Evolutionary conservation across 2,888 invertebrate genomes (phyloP), one percentile per base, ranked within the genome.

Genomic region (Spisula subtruncata): DNA sequence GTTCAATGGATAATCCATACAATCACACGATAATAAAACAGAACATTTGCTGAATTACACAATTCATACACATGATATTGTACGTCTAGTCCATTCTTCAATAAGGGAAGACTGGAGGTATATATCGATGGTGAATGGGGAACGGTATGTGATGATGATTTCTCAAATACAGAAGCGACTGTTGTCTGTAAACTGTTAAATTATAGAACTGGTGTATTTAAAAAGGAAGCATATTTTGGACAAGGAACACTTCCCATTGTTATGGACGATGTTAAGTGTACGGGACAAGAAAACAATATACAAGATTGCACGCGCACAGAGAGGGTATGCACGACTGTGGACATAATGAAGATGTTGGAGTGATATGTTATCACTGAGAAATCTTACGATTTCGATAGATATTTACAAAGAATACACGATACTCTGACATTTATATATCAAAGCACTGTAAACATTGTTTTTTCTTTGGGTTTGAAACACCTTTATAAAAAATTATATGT

Each of bases 341-440:
- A 14, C 82, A 82, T 32, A 32, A 18, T 18, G 82, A 82, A 54
- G 82, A 82, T 35, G 82, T 48, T 18, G 82, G 82, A 8, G 82
- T 82, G 18, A 18, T 41, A 18, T 35, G 80, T 41, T 41, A 41
- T 41, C 41, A 41, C 41, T 41, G 41, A 41, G 41, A 5, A 41
- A 2, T 8, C 41, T 41, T 41, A 5, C 41, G 41, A 41, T 41
- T 41, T 41, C 41, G 41, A 41, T 41, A 41, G 41, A 41, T n/a
- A n/a, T 41, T 8, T 41, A 41, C 41, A 41, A 41, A 41, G 41
- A 41, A 41, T 8, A 8, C 2, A 41, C 41, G 4, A 41, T 41
- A 41, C 2, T 41, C 41, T 41, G 41, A 41, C 41, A 41, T 41
- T 41, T 41, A 8, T 41, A n/a, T n/a, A n/a, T n/a, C n/a, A 41